Base-by-base conservation (phyloP, 2,797 vertebrate genomes). In the Selene dorsalis region DNA sequence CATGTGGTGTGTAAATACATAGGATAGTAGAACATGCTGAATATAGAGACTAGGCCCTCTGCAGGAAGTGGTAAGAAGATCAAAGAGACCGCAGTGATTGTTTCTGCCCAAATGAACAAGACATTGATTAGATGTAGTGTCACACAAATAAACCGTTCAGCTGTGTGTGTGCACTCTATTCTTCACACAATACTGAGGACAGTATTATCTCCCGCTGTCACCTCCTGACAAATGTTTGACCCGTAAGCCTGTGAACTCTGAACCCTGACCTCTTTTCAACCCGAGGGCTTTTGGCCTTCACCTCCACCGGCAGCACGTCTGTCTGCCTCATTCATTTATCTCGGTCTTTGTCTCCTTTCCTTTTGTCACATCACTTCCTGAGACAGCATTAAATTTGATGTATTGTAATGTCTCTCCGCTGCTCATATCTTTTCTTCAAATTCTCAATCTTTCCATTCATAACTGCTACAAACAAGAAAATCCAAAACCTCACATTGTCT, bases 251-350 rank as follows among this genome's bases (percentile, higher is more conserved):
- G 14, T 22, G 22, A 79, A 41, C 72, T 35, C 32, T 87, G 76
- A 89, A 48, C 84, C 70, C 38, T 70, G 78, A 80, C 69, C 73
- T 68, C 56, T 41, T 47, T 43, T 43, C 62, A 85, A 79, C 58
- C 66, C 4, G 14, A 57, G 63, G 57, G 55, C 38, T 84, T n/a
- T n/a, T n/a, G 65, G 56, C 82, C 79, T 70, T 82, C 79, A 79
- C 71, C 75, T 85, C 73, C 18, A 2, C 53, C 26, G 45, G 41
- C 70, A 75, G 18, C 38, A 41, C 9, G 57, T 76, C 59, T 57
- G 32, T 66, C 59, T 53, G 18, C 20, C 11, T 63, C 22, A 62
- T 43, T 26, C 17, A 32, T 63, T 66, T 35, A 74, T 32, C 56
- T 50, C 13, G 0, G 7, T n/a, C 24, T 58, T 48, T 45, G 32